Conservation (phyloP, 2,888 invertebrate species). For the Papilio gigon region DNA sequence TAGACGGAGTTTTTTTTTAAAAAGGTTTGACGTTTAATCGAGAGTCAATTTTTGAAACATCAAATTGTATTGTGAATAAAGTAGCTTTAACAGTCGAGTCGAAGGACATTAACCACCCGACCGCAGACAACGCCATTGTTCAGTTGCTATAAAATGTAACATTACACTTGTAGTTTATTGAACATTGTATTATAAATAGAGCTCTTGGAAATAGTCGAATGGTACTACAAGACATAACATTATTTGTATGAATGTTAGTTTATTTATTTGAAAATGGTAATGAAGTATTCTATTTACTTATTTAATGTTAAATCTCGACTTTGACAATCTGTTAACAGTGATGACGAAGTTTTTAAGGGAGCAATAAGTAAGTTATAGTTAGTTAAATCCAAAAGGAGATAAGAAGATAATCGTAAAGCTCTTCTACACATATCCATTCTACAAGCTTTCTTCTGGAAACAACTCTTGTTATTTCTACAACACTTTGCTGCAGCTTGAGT, state of each 20-base stretch:
- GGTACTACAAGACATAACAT: background rate
- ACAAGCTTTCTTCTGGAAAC: background rate
- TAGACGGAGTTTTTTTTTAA: no score
- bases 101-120: background rate
- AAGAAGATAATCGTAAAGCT: no score
- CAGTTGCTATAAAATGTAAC: slow-evolving; percentile 19
- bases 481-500: background rate
- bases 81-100: background rate
- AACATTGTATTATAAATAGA: slow-evolving; percentile 26
- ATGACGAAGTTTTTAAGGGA: no score
- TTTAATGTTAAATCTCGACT: no score
- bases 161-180: slow-evolving; percentile 19
- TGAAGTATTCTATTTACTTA: no score
- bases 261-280: no score
- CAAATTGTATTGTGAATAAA: no score
- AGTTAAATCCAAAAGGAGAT: background rate
- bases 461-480: background rate
- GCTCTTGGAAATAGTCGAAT: slow-evolving; percentile 1
- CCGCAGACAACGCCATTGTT: slow-evolving; percentile 12
- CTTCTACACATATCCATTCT: background rate
- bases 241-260: background rate
- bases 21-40: no score
- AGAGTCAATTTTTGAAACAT: no score
- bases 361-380: no score
- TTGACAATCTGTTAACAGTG: no score